phyloP scores from a whole-genome alignment of 2,113 vertebrate genomes.

The Sinocyclocheilus anshuiensis region DNA sequence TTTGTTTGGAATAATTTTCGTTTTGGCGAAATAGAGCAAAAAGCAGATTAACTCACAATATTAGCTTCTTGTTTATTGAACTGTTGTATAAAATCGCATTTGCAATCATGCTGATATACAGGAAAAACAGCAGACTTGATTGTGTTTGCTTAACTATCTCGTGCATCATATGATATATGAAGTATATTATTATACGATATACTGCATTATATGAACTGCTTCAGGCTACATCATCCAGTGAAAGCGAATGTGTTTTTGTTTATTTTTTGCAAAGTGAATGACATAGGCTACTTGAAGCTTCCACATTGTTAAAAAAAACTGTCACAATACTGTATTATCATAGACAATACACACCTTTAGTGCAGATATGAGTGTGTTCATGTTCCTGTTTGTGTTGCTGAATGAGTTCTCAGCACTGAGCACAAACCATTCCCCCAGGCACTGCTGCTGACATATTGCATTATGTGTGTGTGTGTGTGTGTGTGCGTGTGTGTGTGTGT shows the following conservation, averaged over 20 bases:
- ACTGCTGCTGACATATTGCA: neutral
- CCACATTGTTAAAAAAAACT: neutral
- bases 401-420: constrained; percentile 37
- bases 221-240: neutral
- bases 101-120: neutral
- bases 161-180: too few relatives aligned
- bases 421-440: neutral
- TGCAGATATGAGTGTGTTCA: neutral
- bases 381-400: neutral
- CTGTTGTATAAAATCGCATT: neutral
- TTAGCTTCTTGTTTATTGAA: neutral
- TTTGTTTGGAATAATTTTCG: too few relatives aligned
- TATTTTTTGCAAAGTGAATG: neutral
- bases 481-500: constrained; percentile 14
- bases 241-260: neutral
- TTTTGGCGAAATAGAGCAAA: neutral
- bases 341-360: neutral
- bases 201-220: neutral
- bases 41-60: neutral
- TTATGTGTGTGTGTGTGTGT: constrained; percentile 16
- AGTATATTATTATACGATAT: too few relatives aligned
- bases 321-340: neutral
- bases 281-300: neutral
- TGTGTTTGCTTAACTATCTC: neutral
- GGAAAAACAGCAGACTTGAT: neutral